These are phyloP conservation scores for Ctenopoma kingsleyae DNA, from an alignment of 2,797 vertebrate species.

Conservation along the genomic window DNA sequence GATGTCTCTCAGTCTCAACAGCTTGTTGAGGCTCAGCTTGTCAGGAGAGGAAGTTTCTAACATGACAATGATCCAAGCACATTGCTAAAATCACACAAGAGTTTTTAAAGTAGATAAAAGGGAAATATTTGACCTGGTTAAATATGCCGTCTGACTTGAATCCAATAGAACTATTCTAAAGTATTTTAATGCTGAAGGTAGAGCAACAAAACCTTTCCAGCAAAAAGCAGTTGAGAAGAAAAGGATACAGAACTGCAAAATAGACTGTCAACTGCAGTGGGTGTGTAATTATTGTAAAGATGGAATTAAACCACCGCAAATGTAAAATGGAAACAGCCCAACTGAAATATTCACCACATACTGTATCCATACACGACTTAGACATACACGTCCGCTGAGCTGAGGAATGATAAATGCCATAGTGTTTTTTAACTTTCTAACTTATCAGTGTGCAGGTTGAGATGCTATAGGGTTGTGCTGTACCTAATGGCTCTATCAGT, in stretches of 20 bases:
- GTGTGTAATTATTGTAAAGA: background rate
- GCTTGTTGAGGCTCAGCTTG: too few relatives aligned
- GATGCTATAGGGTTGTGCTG: constrained; percentile 57
- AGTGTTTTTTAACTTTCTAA: constrained; percentile 10
- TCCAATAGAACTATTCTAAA: too few relatives aligned
- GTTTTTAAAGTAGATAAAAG: background rate
- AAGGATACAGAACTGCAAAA: background rate
- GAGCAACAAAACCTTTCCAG: too few relatives aligned
- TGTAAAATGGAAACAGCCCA: background rate
- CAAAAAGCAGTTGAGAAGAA: too few relatives aligned
- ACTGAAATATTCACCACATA: constrained; percentile 4
- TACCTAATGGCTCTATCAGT: constrained; percentile 73
- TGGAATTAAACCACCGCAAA: background rate
- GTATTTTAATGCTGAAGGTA: too few relatives aligned
- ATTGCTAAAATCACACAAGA: background rate
- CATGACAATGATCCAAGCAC: background rate
- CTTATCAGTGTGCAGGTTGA: constrained; percentile 50
- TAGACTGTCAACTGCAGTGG: background rate
- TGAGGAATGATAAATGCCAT: background rate
- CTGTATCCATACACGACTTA: constrained; percentile 4
- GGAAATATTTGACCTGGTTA: too few relatives aligned
- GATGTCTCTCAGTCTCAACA: too few relatives aligned
- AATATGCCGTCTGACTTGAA: too few relatives aligned
- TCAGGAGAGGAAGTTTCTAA: background rate
- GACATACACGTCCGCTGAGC: background rate